These are phyloP conservation scores for Chaitophorus viminalis DNA, from an alignment of 2,888 invertebrate genomes.

Conservation along the genomic window DNA sequence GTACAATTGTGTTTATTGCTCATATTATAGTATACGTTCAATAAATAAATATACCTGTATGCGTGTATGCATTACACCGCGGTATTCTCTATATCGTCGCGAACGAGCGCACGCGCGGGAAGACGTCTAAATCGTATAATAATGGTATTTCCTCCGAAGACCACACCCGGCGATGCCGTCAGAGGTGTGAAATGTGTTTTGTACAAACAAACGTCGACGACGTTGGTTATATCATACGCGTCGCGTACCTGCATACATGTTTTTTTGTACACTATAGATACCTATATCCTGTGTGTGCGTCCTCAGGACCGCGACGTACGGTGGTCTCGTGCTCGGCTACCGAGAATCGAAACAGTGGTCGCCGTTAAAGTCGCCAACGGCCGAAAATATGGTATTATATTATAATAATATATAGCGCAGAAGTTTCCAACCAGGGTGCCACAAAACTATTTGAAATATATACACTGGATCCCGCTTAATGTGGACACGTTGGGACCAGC, in stretches of 20 bases:
- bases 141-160: neutral
- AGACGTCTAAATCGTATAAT: slow-evolving; percentile 1
- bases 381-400: too few relatives aligned
- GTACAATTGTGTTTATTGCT: neutral
- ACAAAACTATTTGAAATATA: too few relatives aligned
- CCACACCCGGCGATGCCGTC: slow-evolving; percentile 51
- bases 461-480: too few relatives aligned
- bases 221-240: too few relatives aligned
- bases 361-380: too few relatives aligned
- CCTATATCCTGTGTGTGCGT: too few relatives aligned
- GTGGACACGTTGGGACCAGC: too few relatives aligned
- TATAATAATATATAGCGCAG: too few relatives aligned
- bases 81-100: neutral
- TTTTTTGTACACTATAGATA: too few relatives aligned
- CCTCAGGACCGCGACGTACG: too few relatives aligned
- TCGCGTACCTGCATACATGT: too few relatives aligned
- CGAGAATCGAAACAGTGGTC: neutral
- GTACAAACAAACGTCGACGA: slow-evolving; percentile 12
- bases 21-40: neutral
- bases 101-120: neutral
- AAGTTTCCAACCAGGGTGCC: too few relatives aligned
- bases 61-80: neutral
- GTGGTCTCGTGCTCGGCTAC: neutral
- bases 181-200: slow-evolving; percentile 51
- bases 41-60: neutral